phyloP scores from a whole-genome alignment of 2,113 vertebrate species.

The Cyprinodon brontotheroides region DNA sequence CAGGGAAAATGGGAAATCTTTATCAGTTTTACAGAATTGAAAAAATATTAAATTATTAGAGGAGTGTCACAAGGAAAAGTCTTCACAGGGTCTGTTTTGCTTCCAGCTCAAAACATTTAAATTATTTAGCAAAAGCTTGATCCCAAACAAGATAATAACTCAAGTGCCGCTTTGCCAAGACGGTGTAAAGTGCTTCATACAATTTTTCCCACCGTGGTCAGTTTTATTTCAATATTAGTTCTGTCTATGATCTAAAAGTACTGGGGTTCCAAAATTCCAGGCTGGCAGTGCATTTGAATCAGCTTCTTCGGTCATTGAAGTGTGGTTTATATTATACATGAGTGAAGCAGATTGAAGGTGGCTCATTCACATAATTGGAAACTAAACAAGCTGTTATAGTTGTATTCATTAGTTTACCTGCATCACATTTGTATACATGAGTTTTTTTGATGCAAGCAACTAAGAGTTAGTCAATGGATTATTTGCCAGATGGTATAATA shows the following conservation, averaged over 20 bases:
- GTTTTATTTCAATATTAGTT: not conserved
- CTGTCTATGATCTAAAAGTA: not conserved
- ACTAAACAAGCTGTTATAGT: not conserved
- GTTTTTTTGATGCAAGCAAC: not conserved
- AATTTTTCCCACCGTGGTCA: not conserved
- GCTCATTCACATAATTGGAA: not conserved
- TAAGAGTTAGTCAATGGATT: not conserved
- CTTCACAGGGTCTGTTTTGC: not conserved
- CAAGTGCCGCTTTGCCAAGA: slow-evolving; percentile 10
- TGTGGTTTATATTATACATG: not conserved
- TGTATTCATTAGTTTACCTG: not conserved
- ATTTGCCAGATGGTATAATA: not conserved
- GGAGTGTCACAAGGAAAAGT: not conserved
- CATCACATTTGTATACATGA: not conserved
- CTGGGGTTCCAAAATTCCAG: not conserved
- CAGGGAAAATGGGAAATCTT: not conserved
- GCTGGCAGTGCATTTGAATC: not conserved
- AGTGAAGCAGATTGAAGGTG: not conserved
- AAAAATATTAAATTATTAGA: not conserved
- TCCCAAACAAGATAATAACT: slow-evolving; percentile 22
- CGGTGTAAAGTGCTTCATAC: not conserved
- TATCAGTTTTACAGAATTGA: not conserved
- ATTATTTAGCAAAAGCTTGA: not conserved
- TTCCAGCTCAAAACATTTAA: slow-evolving; percentile 2
- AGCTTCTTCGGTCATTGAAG: slow-evolving; percentile 3